Evolutionary conservation across 2,113 vertebrate genomes (phyloP).

Genomic region (Sinocyclocheilus grahami): DNA sequence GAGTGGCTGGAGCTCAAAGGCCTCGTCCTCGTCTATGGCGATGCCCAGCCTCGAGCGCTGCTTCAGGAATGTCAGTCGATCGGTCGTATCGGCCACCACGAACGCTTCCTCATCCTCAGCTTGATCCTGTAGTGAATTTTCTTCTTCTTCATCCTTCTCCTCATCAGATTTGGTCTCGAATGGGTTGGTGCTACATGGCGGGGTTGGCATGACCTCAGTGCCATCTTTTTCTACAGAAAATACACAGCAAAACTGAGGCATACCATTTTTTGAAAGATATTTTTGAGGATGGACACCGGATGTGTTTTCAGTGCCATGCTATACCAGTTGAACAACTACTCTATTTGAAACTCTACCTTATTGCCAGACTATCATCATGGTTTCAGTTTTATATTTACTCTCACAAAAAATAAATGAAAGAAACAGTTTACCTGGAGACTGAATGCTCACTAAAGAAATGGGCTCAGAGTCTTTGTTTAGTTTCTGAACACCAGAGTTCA

Average conservation of each 20-base stretch:
- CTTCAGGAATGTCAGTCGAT: constrained; percentile 67
- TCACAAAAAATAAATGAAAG: not conserved
- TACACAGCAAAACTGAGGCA: not conserved
- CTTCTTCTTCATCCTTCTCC: constrained; percentile 70
- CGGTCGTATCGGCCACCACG: constrained; percentile 66
- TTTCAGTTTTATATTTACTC: not conserved
- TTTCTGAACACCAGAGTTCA: constrained; percentile 68
- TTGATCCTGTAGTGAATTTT: constrained; percentile 13
- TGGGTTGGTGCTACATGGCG: constrained; percentile 57
- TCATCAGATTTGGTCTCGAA: constrained; percentile 73
- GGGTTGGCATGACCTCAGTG: constrained; percentile 50
- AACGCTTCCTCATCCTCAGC: constrained; percentile 66
- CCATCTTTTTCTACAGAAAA: constrained; percentile 63
- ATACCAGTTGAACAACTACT: no score
- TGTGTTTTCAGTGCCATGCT: not conserved
- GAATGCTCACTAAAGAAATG: constrained; percentile 68
- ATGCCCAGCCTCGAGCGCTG: constrained; percentile 63
- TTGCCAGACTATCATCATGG: not conserved
- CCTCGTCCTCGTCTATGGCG: constrained; percentile 62
- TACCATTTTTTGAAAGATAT: not conserved
- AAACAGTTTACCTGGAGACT: constrained; percentile 78
- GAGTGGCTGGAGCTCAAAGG: constrained; percentile 55
- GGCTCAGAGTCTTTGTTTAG: constrained; percentile 76
- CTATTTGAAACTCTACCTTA: not conserved
- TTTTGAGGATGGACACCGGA: not conserved